A percentile compares a stretch with the other conserved stretches of the same genome.
phyloP scores from a whole-genome alignment of 2,888 invertebrate genomes.

The Melanostoma mellinum region DNA sequence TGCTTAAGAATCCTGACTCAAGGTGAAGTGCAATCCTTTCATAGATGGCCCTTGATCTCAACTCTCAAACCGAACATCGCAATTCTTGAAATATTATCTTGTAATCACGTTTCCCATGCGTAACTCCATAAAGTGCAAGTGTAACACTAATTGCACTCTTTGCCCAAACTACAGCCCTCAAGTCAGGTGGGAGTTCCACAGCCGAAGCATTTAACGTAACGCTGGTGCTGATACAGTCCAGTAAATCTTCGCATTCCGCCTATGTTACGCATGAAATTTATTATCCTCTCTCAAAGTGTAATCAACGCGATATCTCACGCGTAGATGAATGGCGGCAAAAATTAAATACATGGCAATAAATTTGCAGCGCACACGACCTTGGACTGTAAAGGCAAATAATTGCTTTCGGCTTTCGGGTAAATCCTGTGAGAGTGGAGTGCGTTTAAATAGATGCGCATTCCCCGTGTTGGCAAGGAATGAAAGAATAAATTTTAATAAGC shows the following conservation, averaged over 20 bases:
- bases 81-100: too few species aligned
- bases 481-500: too few species aligned
- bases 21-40: too few species aligned
- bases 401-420: constrained; percentile 4
- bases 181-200: constrained; percentile 36
- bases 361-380: constrained; percentile 37
- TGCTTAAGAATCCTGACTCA: too few species aligned
- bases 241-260: constrained; percentile 6
- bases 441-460: not conserved
- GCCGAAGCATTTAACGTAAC: constrained; percentile 33
- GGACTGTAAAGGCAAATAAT: constrained; percentile 14
- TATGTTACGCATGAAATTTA: constrained; percentile 27
- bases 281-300: constrained; percentile 10
- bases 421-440: not conserved
- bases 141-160: constrained; percentile 32
- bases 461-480: not conserved
- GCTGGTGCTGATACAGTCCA: constrained; percentile 19
- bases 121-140: too few species aligned
- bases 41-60: too few species aligned
- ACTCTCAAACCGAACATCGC: too few species aligned
- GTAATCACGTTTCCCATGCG: too few species aligned
- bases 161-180: constrained; percentile 10
- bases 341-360: constrained; percentile 12
- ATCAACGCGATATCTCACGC: constrained; percentile 37
- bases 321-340: constrained; percentile 5